A percentile compares a stretch with the other conserved stretches of the same genome.
These are phyloP conservation scores for Bostrychus sinensis DNA, from an alignment of 2,113 vertebrate species.

Conservation along the genomic window DNA sequence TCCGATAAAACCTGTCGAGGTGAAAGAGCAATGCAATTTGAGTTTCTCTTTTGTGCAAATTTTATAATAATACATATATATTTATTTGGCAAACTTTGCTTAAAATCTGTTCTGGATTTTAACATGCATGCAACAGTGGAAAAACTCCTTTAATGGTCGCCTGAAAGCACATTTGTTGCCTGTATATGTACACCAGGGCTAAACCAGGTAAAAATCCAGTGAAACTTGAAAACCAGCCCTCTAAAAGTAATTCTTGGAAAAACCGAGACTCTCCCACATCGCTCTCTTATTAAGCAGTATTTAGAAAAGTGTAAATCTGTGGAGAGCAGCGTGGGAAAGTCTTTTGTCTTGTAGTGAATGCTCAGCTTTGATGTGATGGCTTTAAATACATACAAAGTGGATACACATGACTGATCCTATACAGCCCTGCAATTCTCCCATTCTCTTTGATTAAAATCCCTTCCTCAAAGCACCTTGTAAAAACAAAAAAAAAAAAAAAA, in stretches of 20 bases:
- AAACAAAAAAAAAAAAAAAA: conserved; percentile 12
- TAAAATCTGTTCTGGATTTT: no score
- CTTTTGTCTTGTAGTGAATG: conserved; percentile 45
- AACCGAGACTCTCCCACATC: conserved; percentile 29
- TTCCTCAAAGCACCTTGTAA: conserved; percentile 42
- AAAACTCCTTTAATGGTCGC: no score
- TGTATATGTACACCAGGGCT: no score
- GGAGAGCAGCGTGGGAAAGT: conserved; percentile 1
- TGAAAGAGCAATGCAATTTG: no score
- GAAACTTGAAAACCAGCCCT: no score
- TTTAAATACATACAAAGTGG: conserved; percentile 43
- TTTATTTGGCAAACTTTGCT: no score
- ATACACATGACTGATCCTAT: conserved; percentile 40
- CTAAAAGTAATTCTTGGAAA: conserved; percentile 25
- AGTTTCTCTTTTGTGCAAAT: no score
- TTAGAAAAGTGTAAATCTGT: not conserved
- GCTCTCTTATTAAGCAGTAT: conserved; percentile 51
- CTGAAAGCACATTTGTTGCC: no score
- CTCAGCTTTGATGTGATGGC: conserved; percentile 42
- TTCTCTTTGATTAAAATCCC: conserved; percentile 55
- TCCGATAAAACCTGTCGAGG: no score
- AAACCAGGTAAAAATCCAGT: not conserved
- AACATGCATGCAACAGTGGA: no score
- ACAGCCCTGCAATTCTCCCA: conserved; percentile 30
- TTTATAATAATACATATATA: no score